Evolutionary conservation across 2,113 vertebrate species (phyloP).

Genomic region (Heterochromis multidens): DNA sequence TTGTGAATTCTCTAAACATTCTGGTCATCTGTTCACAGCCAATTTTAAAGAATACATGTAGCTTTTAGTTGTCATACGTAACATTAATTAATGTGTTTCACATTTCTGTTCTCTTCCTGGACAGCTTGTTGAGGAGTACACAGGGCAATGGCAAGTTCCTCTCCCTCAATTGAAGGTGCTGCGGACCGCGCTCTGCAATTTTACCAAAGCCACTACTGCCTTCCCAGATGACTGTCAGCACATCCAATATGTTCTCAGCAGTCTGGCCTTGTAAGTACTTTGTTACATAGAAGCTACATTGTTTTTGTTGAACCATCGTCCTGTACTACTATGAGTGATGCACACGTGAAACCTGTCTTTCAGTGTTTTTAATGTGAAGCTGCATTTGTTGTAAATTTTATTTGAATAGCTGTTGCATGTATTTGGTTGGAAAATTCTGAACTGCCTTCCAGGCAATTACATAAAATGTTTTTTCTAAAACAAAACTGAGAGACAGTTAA

Average conservation of each 20-base stretch:
- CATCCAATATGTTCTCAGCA: slow-evolving; percentile 91
- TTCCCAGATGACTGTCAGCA: slow-evolving; percentile 95
- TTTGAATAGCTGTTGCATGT: neutral
- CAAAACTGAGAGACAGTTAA: neutral
- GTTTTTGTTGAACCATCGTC: neutral
- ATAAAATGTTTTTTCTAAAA: neutral
- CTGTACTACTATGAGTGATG: no score
- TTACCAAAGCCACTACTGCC: slow-evolving; percentile 87
- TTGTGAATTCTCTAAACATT: no score
- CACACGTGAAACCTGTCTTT: no score
- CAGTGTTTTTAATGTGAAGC: neutral
- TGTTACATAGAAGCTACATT: neutral
- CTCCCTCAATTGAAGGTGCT: slow-evolving; percentile 95
- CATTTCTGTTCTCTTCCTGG: neutral
- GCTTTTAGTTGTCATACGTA: neutral
- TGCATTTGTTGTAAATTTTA: neutral
- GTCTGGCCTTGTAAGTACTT: slow-evolving; percentile 94
- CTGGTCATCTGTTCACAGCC: no score
- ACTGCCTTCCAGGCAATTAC: neutral
- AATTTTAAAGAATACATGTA: neutral
- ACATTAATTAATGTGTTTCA: neutral
- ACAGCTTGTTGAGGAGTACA: slow-evolving; percentile 94
- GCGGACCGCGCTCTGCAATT: slow-evolving; percentile 89
- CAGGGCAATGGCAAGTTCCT: slow-evolving; percentile 94
- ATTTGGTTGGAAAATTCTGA: neutral